Base-by-base conservation (phyloP, 2,113 vertebrate species). In the Plectropomus leopardus region DNA sequence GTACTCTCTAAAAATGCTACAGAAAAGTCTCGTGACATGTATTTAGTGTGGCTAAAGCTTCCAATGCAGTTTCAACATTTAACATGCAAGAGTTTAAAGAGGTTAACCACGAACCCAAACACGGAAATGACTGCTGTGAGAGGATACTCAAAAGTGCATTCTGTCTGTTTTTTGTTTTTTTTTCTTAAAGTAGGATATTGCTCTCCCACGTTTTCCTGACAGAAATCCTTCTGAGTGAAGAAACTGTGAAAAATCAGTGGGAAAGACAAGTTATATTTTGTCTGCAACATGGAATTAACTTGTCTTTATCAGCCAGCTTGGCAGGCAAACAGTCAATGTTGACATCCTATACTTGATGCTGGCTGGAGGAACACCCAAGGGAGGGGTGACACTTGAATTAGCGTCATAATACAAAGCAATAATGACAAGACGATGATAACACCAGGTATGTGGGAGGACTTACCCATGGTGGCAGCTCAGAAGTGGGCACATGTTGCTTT, bases 401-500 rank as follows among this genome's bases (percentile, higher is more conserved):
- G n/a, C 67, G 19, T 40, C 30, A 48, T 32, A 72, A 44, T 4
- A 45, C 5, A 44, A 59, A 26, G 47, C 51, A 34, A 23, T 11
- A 21, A 70, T 5, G 40, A 45, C 42, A 26, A 55, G 21, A 59
- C 2, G 19, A n/a, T 14, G 63, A 59, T 17, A 23, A 36, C 10
- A 65, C 6, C 24, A n/a, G 42, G 36, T 48, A 40, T 76, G 66
- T 8, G 34, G 48, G 9, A 13, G 14, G 81, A 86, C 97, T 96
- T 87, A 98, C 98, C 97, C 97, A 99, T 1, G 96, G 96, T 4
- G 98, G 97, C 89, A 98, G 94, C 88, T 98, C 97, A 0, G 96
- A 86, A 26, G 95, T 94, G 11, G 93, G 90, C 80, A 98, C 87
- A 24, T 76, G 92, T 40, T 95, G 95, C 73, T 85, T 94, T 75